A percentile compares a stretch with the other conserved stretches of the same genome.
These are phyloP conservation scores for Pyrocephalus nanus DNA, from an alignment of 2,797 vertebrate species.

Conservation along the genomic window DNA sequence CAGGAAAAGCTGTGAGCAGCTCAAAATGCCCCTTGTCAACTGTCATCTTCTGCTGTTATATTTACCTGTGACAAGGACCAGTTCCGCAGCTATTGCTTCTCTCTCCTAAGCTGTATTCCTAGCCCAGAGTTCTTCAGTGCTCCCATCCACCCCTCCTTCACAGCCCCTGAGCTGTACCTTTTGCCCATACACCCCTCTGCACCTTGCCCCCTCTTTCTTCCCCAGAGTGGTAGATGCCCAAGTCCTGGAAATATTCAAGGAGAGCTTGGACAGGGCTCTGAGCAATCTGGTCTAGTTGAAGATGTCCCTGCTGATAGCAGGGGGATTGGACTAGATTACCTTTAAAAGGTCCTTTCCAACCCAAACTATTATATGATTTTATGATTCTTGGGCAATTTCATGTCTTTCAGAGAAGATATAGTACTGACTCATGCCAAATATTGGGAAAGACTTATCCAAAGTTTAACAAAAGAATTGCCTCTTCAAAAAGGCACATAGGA, in stretches of 20 bases:
- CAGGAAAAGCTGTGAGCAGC: neutral
- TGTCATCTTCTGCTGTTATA: neutral
- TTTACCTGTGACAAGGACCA: neutral
- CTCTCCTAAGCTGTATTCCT: neutral
- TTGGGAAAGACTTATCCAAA: neutral
- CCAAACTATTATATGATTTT: neutral
- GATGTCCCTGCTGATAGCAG: neutral
- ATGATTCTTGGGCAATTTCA: neutral
- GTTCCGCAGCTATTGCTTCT: neutral
- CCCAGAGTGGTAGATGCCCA: neutral
- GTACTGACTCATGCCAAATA: neutral
- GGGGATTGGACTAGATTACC: accelerated
- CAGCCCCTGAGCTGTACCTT: neutral
- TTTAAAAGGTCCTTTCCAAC: neutral
- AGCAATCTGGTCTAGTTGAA: neutral
- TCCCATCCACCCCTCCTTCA: neutral
- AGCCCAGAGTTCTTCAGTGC: neutral
- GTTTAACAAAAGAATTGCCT: neutral
- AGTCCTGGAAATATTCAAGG: neutral
- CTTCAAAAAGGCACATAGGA: neutral
- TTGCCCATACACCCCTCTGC: neutral
- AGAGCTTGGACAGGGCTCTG: neutral
- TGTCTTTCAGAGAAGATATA: neutral
- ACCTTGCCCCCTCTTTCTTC: neutral
- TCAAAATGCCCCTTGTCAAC: neutral